These are phyloP conservation scores for Diabrotica virgifera DNA, from an alignment of 1,140 invertebrate genomes.

Conservation along the genomic window DNA sequence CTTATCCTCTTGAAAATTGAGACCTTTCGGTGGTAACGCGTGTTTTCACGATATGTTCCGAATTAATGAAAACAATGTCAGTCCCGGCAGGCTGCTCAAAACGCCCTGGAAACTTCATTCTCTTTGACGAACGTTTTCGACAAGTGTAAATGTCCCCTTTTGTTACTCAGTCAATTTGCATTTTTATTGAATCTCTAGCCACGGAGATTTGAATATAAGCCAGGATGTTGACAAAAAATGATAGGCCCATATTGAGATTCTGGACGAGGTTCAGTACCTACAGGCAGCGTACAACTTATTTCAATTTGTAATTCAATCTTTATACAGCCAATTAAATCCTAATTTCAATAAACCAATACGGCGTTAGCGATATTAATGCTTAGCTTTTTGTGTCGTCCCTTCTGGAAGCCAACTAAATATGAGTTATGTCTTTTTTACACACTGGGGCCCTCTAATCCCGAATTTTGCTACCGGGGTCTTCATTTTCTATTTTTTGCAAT, in stretches of 20 bases:
- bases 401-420: background rate
- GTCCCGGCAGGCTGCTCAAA: slow-evolving; percentile 26
- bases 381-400: background rate
- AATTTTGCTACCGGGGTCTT: background rate
- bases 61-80: slow-evolving; percentile 48
- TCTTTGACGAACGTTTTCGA: slow-evolving; percentile 40
- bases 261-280: slow-evolving; percentile 16
- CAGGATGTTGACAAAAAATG: slow-evolving; percentile 46
- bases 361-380: background rate
- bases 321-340: slow-evolving; percentile 27
- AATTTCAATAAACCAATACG: slow-evolving; percentile 8
- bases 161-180: slow-evolving; percentile 46
- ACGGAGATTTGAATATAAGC: slow-evolving; percentile 45
- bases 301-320: slow-evolving; percentile 27
- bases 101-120: slow-evolving; percentile 3
- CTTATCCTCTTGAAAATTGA: too few relatives aligned
- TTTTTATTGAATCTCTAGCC: slow-evolving; percentile 48
- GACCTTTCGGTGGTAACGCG: slow-evolving; percentile 34
- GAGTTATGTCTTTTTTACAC: background rate
- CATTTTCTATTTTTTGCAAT: background rate
- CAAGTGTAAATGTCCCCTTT: slow-evolving; percentile 47
- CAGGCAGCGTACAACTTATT: slow-evolving; percentile 13
- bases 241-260: slow-evolving; percentile 41
- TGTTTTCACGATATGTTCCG: slow-evolving; percentile 43
- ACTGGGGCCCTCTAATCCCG: background rate